Base-by-base conservation (phyloP, 2,113 vertebrate genomes). In the Casuarius casuarius region DNA sequence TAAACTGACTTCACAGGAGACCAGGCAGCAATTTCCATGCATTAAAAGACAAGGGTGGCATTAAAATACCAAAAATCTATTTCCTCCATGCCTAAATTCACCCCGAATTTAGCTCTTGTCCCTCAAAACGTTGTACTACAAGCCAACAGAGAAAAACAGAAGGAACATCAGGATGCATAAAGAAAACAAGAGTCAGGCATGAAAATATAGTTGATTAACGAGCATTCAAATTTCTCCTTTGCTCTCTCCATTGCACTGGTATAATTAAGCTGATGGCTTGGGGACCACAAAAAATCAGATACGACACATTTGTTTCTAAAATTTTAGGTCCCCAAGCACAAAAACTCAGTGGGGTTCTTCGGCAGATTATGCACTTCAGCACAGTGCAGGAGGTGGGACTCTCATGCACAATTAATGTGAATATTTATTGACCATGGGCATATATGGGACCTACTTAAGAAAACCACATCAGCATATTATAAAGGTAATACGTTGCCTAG, bases 401-500 rank as follows among this genome's bases (percentile, higher is more conserved):
- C 33, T 61, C 44, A 3, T 21, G 21, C 29, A 61, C 23, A 46
- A 23, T 28, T 54, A 84, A 44, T 11, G 14, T 0, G 0, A 82
- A 8, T 63, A 52, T 90, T 80, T 76, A 17, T 11, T 86, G 63
- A 48, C 25, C 31, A n/a, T 11, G 22, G 46, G 14, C 42, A 71
- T 12, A 7, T 5, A 4, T 0, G 46, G 76, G 40, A 81, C 13
- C 28, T 59, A 7, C 42, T 75, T 46, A 33, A 59, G n/a, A 51
- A 59, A 65, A 44, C 18, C 13, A 0, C 0, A 0, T 17, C 21
- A 62, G 40, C 12, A 2, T 20, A 11, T 17, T 5, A 0, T 51
- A 44, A 68, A 42, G n/a, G 51, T 33, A 65, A 38, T 28, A 3
- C 0, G 0, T 29, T 75, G 65, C 63, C n/a, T 59, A 78, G 52